Evolutionary conservation across 2,888 invertebrate genomes (phyloP).

Genomic region (Protula sp.): DNA sequence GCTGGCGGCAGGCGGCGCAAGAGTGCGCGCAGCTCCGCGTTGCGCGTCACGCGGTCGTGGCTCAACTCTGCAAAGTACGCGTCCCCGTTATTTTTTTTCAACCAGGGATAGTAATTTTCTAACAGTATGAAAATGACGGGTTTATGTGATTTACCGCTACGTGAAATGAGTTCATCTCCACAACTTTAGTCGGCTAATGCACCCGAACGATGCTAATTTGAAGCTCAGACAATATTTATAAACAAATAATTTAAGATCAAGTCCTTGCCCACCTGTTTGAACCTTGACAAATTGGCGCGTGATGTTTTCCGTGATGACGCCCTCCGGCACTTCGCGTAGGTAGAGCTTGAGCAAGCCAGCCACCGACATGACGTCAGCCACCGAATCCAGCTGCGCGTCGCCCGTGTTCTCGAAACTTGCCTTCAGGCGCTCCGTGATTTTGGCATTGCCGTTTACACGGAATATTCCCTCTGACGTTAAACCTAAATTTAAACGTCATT

Average conservation of each 20-base stretch:
- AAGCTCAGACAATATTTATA: too few relatives aligned
- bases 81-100: too few relatives aligned
- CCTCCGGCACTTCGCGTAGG: conserved; percentile 57
- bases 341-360: conserved; percentile 60
- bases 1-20: conserved; percentile 47
- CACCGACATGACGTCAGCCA: conserved; percentile 59
- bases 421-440: conserved; percentile 58
- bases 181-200: too few relatives aligned
- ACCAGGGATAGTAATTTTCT: too few relatives aligned
- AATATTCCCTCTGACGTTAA: conserved; percentile 57
- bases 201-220: too few relatives aligned
- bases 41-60: neutral
- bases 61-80: neutral
- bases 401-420: conserved; percentile 58
- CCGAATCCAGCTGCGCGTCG: conserved; percentile 56
- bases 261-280: conserved; percentile 18
- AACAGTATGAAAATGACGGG: too few relatives aligned
- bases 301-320: conserved; percentile 54
- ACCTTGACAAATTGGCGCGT: conserved; percentile 47
- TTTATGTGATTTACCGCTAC: too few relatives aligned
- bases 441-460: conserved; percentile 58
- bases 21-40: neutral
- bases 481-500: too few relatives aligned
- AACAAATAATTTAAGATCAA: too few relatives aligned
- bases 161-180: too few relatives aligned